Percentiles rank a stretch among this genome's conserved stretches.
Evolutionary conservation across 2,888 invertebrate genomes (phyloP).

Genomic region (Drosophila testacea): DNA sequence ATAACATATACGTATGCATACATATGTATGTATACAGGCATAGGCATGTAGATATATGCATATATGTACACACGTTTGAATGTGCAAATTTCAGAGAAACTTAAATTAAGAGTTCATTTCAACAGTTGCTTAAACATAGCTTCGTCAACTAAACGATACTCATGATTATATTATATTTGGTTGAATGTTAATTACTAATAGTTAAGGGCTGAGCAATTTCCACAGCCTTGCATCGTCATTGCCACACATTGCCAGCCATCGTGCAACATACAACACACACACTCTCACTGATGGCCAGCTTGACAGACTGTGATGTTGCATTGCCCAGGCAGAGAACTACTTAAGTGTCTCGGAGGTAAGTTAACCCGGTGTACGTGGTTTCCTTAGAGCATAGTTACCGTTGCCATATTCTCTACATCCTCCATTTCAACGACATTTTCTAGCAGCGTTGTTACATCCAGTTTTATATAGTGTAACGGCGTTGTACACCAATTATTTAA

Average conservation of each 20-base stretch:
- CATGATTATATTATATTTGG: constrained; percentile 23
- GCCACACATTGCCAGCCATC: constrained; percentile 13
- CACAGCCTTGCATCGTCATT: constrained; percentile 3
- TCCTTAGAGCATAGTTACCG: constrained; percentile 75
- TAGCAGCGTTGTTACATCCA: constrained; percentile 93
- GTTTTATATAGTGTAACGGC: constrained; percentile 91
- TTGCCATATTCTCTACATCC: constrained; percentile 87
- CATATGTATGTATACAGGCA: neutral
- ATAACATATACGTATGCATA: constrained; percentile 1
- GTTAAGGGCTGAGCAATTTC: constrained; percentile 10
- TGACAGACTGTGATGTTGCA: neutral
- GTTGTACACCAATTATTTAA: constrained; percentile 91
- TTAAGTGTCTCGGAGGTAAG: neutral
- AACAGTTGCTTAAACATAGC: constrained; percentile 26
- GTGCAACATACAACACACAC: constrained; percentile 13
- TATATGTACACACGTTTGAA: neutral
- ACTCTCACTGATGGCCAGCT: constrained; percentile 11
- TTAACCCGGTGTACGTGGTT: neutral
- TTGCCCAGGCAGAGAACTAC: neutral
- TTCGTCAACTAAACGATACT: constrained; percentile 25
- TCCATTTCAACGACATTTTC: constrained; percentile 95
- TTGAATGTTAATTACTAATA: neutral
- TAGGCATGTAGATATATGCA: neutral
- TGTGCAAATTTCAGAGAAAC: constrained; percentile 7
- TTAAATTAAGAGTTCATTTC: constrained; percentile 21